Evolutionary conservation across 2,888 invertebrate genomes (phyloP), one percentile per base, ranked within the genome.

Genomic region (Drosophila parthenogenetica): DNA sequence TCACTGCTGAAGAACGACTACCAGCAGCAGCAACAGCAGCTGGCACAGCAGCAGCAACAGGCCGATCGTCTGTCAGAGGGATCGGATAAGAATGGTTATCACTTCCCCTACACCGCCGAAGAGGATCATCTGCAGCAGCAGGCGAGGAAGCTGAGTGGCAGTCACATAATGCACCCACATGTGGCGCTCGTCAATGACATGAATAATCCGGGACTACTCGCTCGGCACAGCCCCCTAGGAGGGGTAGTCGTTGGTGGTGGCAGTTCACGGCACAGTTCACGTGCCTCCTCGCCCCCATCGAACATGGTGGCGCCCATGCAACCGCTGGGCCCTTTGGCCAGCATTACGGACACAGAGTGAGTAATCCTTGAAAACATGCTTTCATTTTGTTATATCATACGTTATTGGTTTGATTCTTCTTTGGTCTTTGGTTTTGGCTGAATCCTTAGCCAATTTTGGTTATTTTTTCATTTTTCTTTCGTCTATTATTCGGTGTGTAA

Each of bases 51-150:
- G 16, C 65, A 59, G 3, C 66, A 57, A 75, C 90, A 93, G 75
- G 93, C 93, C 13, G 95, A 95, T 77, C 93, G 95, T 35, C 94
- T 95, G 93, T 95, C 95, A 0, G 95, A 95, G 81, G 94, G 94
- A 1, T 95, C 95, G 0, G 95, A 95, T 50, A 95, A 95, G 80
- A 95, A 95, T 85, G 97, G 97, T 83, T 97, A 97, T 92, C 93
- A 95, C 70, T 97, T 97, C 86, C 97, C 97, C 0, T 97, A 97
- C 89, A 97, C 96, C 79, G 96, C 96, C 75, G 96, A 96, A 92
- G 96, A 96, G 93, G 96, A 96, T 91, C 96, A 96, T 91, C 91
- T 94, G 70, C 93, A 93, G 79, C 69, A 86, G 79, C 69, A 89
- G 53, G 83, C 88, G 3, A 89, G 91, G 5, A 91, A 91, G 35